phyloP scores from a whole-genome alignment of 1,140 invertebrate genomes.

The Anagrus nilaparvatae region DNA sequence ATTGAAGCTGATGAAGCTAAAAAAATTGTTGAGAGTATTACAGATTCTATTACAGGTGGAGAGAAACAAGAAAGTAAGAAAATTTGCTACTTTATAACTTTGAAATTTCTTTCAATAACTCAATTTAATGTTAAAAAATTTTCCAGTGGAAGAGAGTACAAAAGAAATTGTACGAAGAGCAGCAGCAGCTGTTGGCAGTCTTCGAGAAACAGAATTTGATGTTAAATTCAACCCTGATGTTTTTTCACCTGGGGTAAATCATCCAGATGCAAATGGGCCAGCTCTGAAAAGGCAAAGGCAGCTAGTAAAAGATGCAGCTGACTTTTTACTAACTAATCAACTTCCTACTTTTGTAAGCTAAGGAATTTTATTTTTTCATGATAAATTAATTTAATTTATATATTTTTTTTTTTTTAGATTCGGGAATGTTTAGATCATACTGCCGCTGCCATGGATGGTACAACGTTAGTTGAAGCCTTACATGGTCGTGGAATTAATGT shows the following conservation, averaged over 20 bases:
- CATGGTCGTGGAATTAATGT: constrained; percentile 95
- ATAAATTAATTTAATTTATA: constrained; percentile 6
- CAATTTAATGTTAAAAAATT: too few relatives aligned
- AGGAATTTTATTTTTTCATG: constrained; percentile 1
- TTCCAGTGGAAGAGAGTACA: constrained; percentile 71
- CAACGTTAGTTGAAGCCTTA: constrained; percentile 84
- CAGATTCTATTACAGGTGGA: constrained; percentile 66
- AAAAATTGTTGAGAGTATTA: constrained; percentile 83
- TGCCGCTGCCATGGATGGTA: constrained; percentile 88
- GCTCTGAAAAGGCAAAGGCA: constrained; percentile 73
- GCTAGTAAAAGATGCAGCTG: constrained; percentile 87
- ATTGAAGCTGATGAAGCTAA: constrained; percentile 79
- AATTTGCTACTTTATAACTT: constrained; percentile 6
- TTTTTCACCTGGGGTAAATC: constrained; percentile 85
- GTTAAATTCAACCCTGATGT: constrained; percentile 98
- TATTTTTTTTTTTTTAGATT: constrained; percentile 48
- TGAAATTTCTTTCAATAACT: neutral
- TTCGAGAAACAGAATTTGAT: constrained; percentile 91
- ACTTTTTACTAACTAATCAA: constrained; percentile 86
- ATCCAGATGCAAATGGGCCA: constrained; percentile 60
- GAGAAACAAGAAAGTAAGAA: constrained; percentile 67
- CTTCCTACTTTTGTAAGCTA: constrained; percentile 83
- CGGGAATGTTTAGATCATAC: constrained; percentile 87
- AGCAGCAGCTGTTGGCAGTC: constrained; percentile 78
- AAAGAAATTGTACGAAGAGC: constrained; percentile 84